Base-by-base conservation (phyloP, 2,797 vertebrate genomes). In the Meriones psammophilus region DNA sequence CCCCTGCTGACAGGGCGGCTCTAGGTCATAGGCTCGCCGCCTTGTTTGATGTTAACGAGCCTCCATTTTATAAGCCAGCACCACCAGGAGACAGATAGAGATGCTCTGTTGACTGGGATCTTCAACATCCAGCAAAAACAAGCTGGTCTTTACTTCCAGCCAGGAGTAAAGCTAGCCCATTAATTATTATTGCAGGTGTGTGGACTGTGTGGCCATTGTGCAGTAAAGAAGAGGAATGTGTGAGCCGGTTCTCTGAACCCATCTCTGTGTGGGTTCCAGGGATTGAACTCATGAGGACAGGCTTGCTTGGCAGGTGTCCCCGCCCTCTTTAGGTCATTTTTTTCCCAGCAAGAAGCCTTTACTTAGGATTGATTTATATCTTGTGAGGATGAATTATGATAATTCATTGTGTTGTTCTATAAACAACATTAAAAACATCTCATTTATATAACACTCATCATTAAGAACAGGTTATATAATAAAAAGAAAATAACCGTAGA, bases 311-410 rank as follows among this genome's bases (percentile, higher is more conserved):
- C 64, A 17, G 39, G 26, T 50, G 30, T 69, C 42, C 50, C 18
- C 12, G 24, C 17, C 83, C 83, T 50, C 18, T 4, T 4, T 0
- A 33, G 62, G 30, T 39, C 26, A 39, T 39, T 87, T 80, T 88
- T 71, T 42, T 42, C 42, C 54, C 13, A 58, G 56, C 13, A 58
- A 39, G 77, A 83, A 56, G 22, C n/a, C 71, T 62, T 26, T 85
- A 66, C n/a, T 92, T 86, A 56, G 64, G 58, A 71, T 92, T 89
- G 62, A 33, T 86, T 93, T 80, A 58, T 88, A 68, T 3, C 17
- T 54, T 83, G 6, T 81, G n/a, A 95, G 30, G 28, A 86, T 68
- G 60, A 86, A 74, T 83, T 73, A 91, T 80, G 80, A 86, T 60
- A 73, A 87, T 26, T 86, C 33, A 36, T 17, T 36, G 84, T 69